Base-by-base conservation (phyloP, 2,797 vertebrate species). In the Sciaenops ocellatus region DNA sequence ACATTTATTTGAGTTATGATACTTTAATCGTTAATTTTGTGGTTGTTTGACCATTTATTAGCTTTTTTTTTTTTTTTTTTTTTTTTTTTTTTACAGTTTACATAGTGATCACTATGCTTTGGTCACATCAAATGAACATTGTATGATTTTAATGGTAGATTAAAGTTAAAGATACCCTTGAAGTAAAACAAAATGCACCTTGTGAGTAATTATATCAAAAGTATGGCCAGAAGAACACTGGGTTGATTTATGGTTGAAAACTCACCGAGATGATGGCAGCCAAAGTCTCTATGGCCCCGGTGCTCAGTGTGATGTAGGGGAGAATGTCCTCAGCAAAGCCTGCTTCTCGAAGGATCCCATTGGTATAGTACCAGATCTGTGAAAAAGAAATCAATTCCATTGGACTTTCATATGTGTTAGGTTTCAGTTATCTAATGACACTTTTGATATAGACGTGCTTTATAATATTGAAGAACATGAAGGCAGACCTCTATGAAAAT, bases 341-440 rank as follows among this genome's bases (percentile, higher is more conserved):
- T 4, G 97, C 95, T 47, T 95, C 95, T 20, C 56, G 85, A 1
- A 99, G 96, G 89, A 99, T 98, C 83, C 93, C 96, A 65, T 93
- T 98, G 67, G 98, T 99, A 91, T 99, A 99, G 90, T 98, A 99
- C 98, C 98, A 99, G 81, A 99, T 98, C 98, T 98, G 68, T 11
- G 56, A 70, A 75, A 83, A 73, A 65, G 5, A 65, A 55, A 85
- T 30, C 20, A 78, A 30, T 38, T 22, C 11, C 5, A 66, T 3
- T 24, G 11, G 6, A 22, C 4, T 69, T 61, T n/a, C 3, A 59
- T 57, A 30, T 48, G 7, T 42, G 7, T 52, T 9, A 18, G 34
- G 38, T 65, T 65, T 13, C 46, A 51, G 8, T 9, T 9, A 38
- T 38, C 34, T 38, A 38, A 38, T 38, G 34, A 38, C 34, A 4